A percentile compares a stretch with the other conserved stretches of the same genome.
Conservation (phyloP, 2,888 invertebrate species). For the Latrodectus elegans region DNA sequence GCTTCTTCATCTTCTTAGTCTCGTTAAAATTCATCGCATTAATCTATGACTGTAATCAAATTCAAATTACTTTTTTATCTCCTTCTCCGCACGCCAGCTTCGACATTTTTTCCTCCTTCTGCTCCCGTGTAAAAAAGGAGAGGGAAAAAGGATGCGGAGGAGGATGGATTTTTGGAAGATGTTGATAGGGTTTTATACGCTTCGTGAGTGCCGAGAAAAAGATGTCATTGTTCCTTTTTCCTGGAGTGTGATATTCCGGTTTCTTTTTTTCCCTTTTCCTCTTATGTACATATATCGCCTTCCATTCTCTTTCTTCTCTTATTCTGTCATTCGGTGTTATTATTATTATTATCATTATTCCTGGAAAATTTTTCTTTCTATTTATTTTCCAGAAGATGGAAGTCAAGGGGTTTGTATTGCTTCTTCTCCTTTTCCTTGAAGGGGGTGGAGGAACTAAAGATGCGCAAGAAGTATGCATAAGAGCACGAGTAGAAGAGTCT, state of each 20-base stretch:
- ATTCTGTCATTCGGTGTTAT: not conserved
- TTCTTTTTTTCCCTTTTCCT: slow-evolving; percentile 3
- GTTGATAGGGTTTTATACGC: slow-evolving; percentile 67
- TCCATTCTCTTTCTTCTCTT: slow-evolving; percentile 6
- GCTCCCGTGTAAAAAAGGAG: not conserved
- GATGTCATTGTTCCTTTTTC: slow-evolving; percentile 65
- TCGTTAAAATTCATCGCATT: slow-evolving; percentile 70
- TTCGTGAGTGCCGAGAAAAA: slow-evolving; percentile 58
- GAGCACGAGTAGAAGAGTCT: slow-evolving; percentile 13
- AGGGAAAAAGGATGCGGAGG: not conserved
- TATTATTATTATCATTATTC: slow-evolving; percentile 50
- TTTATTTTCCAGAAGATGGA: slow-evolving; percentile 15
- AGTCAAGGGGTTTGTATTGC: slow-evolving; percentile 24
- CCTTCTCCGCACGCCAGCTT: slow-evolving; percentile 33
- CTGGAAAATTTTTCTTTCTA: not conserved
- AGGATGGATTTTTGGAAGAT: slow-evolving; percentile 39
- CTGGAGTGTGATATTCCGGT: slow-evolving; percentile 20
- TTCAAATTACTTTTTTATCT: slow-evolving; percentile 69
- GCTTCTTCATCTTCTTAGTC: slow-evolving; percentile 42
- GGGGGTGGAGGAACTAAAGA: not conserved
- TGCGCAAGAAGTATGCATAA: not conserved
- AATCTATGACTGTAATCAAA: slow-evolving; percentile 69
- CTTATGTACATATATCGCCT: not conserved
- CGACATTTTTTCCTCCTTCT: slow-evolving; percentile 9
- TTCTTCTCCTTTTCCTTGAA: not conserved